Conservation (phyloP, 2,113 vertebrate species). For the Sclerurus mexicanus region DNA sequence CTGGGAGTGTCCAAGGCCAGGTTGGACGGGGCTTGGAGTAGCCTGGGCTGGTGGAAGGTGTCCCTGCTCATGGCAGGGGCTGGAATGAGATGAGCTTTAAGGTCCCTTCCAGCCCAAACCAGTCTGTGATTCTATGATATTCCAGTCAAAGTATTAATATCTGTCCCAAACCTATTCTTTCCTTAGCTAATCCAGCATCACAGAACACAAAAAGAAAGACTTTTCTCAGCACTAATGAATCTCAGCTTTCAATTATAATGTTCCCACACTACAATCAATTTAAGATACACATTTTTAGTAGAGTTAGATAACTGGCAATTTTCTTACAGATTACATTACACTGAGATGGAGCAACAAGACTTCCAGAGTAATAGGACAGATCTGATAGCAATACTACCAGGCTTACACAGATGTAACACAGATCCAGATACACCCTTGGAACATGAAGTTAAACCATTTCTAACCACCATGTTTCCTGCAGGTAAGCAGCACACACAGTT, state of each 20-base stretch:
- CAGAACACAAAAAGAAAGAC: background rate
- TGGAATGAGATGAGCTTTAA: background rate
- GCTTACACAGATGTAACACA: rapidly evolving
- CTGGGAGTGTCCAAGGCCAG: background rate
- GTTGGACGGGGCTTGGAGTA: background rate
- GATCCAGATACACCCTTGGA: background rate
- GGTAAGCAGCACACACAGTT: rapidly evolving
- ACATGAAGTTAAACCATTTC: rapidly evolving
- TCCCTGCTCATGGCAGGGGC: background rate
- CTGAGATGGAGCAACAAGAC: background rate
- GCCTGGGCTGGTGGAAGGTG: background rate
- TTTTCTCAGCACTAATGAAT: background rate
- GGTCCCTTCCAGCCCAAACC: background rate
- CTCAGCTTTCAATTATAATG: background rate
- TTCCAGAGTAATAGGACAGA: background rate
- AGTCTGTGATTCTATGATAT: background rate
- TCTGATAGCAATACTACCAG: background rate
- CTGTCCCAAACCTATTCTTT: background rate
- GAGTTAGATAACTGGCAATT: background rate
- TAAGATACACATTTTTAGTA: background rate
- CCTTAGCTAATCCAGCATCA: background rate
- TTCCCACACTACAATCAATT: background rate
- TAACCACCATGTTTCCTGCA: rapidly evolving
- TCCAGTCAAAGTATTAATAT: background rate
- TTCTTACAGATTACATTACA: background rate